Evolutionary conservation across 2,797 vertebrate species (phyloP).

Genomic region (Argya squamiceps): DNA sequence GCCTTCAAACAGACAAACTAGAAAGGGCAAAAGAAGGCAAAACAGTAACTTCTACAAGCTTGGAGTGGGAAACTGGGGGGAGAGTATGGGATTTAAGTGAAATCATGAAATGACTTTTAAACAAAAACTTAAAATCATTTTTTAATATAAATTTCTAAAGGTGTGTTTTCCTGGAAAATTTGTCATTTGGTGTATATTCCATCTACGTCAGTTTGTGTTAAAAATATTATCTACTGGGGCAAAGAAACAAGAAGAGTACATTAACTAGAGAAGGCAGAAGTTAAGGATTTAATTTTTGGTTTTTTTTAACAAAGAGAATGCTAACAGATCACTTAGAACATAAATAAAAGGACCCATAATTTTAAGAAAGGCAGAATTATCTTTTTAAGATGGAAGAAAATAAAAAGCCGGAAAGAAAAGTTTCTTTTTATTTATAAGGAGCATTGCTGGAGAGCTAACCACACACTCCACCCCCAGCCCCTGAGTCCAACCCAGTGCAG

Average conservation of each 20-base stretch:
- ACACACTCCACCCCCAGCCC: not conserved
- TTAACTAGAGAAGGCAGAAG: not conserved
- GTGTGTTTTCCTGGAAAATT: not conserved
- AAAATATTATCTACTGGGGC: not conserved
- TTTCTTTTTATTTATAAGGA: not conserved
- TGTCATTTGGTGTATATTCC: not conserved
- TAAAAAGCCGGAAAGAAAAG: not conserved
- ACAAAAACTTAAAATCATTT: not conserved
- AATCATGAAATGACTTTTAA: not conserved
- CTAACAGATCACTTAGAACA: not conserved
- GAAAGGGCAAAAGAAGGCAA: not conserved
- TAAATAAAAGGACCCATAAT: not conserved
- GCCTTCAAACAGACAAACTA: not conserved
- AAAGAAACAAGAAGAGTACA: not conserved
- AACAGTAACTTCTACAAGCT: not conserved
- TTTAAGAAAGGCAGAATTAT: not conserved
- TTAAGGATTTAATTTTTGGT: not conserved
- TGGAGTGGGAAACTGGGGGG: accelerated
- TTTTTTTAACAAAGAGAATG: not conserved
- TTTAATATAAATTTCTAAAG: not conserved
- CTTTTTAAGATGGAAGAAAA: not conserved
- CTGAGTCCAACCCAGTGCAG: not conserved
- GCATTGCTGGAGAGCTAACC: not conserved
- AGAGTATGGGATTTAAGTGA: not conserved
- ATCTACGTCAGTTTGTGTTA: not conserved